phyloP scores from a whole-genome alignment of 2,113 vertebrate genomes.

The Bostrychus sinensis region DNA sequence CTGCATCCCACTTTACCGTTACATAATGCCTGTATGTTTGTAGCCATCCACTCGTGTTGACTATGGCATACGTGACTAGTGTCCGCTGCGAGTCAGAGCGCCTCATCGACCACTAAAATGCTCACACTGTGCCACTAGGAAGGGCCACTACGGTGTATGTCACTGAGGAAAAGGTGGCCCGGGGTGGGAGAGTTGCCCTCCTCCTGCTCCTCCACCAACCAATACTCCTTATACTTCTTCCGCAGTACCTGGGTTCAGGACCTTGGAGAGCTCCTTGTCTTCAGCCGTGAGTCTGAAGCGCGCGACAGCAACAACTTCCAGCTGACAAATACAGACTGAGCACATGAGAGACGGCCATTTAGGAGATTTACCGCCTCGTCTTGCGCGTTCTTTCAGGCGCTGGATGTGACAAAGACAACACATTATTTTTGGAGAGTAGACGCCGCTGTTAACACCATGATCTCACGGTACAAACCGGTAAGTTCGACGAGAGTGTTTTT shows the following conservation, averaged over 20 bases:
- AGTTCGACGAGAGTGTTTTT: slow-evolving; percentile 29
- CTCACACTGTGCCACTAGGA: background rate
- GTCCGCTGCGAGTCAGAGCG: slow-evolving; percentile 15
- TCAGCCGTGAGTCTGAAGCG: slow-evolving; percentile 20
- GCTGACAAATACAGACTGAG: slow-evolving; percentile 13
- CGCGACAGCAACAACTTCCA: slow-evolving; percentile 15
- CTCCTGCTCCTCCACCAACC: slow-evolving; percentile 1
- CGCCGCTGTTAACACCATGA: slow-evolving; percentile 59
- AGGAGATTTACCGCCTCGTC: background rate
- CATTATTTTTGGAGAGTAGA: slow-evolving; percentile 36
- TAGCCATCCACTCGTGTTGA: slow-evolving; percentile 12
- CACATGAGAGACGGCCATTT: slow-evolving; percentile 21
- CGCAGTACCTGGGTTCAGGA: slow-evolving; percentile 70
- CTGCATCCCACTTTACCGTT: slow-evolving; percentile 25
- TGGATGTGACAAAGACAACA: slow-evolving; percentile 34
- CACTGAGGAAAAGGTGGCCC: slow-evolving; percentile 29
- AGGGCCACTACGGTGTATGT: background rate
- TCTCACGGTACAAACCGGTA: slow-evolving; percentile 78
- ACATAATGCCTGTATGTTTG: slow-evolving; percentile 41
- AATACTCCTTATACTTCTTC: slow-evolving; percentile 8
- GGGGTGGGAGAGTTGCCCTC: slow-evolving; percentile 14
- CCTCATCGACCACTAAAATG: slow-evolving; percentile 15
- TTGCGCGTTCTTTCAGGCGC: background rate
- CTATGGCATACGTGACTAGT: slow-evolving; percentile 52
- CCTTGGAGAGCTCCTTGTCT: slow-evolving; percentile 74